A percentile compares a stretch with the other conserved stretches of the same genome.
These are phyloP conservation scores for Ceraclea dissimilis DNA, from an alignment of 2,888 invertebrate genomes.

Conservation along the genomic window DNA sequence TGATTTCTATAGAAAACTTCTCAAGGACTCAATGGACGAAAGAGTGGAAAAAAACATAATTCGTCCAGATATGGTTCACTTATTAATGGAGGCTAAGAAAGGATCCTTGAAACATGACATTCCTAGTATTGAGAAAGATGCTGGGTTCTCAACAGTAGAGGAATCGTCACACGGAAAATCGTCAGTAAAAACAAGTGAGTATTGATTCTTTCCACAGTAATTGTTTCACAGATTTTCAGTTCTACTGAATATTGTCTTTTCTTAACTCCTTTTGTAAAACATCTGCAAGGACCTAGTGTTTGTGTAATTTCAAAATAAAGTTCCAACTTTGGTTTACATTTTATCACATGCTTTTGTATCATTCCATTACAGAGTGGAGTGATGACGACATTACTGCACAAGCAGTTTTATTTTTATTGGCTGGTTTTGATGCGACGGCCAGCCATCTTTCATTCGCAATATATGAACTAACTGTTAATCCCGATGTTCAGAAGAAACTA, in stretches of 20 bases:
- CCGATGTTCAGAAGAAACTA: slow-evolving; percentile 33
- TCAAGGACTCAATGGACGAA: slow-evolving; percentile 35
- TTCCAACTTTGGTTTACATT: too few relatives aligned
- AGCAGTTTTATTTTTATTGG: slow-evolving; percentile 34
- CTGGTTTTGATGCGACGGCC: slow-evolving; percentile 35
- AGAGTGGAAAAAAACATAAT: slow-evolving; percentile 34
- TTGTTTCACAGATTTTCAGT: not conserved
- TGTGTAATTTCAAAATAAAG: too few relatives aligned
- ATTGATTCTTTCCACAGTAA: not conserved
- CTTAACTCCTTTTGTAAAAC: not conserved
- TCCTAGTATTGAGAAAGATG: slow-evolving; percentile 29
- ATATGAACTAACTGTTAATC: slow-evolving; percentile 34
- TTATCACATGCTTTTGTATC: too few relatives aligned
- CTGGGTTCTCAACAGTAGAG: slow-evolving; percentile 38
- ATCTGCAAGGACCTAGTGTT: too few relatives aligned
- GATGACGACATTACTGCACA: slow-evolving; percentile 34
- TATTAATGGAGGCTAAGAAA: slow-evolving; percentile 47
- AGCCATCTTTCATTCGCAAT: slow-evolving; percentile 32
- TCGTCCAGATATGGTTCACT: slow-evolving; percentile 47
- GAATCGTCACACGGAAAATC: slow-evolving; percentile 36
- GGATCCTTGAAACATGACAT: slow-evolving; percentile 30
- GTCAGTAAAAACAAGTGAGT: slow-evolving; percentile 30
- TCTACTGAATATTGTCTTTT: not conserved
- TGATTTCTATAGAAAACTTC: slow-evolving; percentile 27
- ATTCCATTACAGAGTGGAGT: slow-evolving; percentile 29